Base-by-base conservation (phyloP, 2,113 vertebrate genomes). In the Spea multiplicata region DNA sequence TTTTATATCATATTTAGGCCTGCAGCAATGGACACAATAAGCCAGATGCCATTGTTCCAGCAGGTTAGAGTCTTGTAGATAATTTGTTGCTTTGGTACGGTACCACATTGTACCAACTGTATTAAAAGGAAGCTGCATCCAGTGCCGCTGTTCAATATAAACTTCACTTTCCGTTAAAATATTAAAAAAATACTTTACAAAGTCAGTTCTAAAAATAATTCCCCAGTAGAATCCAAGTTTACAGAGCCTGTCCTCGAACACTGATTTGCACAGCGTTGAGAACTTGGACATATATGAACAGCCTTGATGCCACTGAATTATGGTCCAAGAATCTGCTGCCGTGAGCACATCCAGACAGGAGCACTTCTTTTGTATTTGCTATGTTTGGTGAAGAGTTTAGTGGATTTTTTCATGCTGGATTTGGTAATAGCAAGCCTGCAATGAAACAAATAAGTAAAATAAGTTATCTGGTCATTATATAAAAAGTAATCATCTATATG, bases 361-460 rank as follows among this genome's bases (percentile, higher is more conserved):
- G 30, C 30, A 30, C 2, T 30, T 30, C 30, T 30, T 30, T 30
- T 30, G 30, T 30, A 30, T 30, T 30, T 30, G 30, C 30, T 30
- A 30, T 30, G 10, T 5, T 74, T 72, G 1, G 30, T 1, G 30
- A 82, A 73, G 5, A 46, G 45, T 70, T 88, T 97, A 99, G 66
- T 95, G 95, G 84, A 98, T 89, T 87, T 97, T 99, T 90, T 99
- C 97, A 3, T 97, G 97, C 83, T 99, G 97, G 88, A 99, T 98
- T 91, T 99, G 97, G 90, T 97, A 99, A 88, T 99, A 99, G 87
- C 96, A 98, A 0, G 97, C 97, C 97, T 99, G 87, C 55, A 16
- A 84, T 83, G 73, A 77, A 84, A 90, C 75, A 67, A 81, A 83
- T 86, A 17, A 48, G 17, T 3, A 55, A 57, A 12, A n/a, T n/a